phyloP scores from a whole-genome alignment of 1,140 invertebrate genomes.

The Dufourea novaeangliae region DNA sequence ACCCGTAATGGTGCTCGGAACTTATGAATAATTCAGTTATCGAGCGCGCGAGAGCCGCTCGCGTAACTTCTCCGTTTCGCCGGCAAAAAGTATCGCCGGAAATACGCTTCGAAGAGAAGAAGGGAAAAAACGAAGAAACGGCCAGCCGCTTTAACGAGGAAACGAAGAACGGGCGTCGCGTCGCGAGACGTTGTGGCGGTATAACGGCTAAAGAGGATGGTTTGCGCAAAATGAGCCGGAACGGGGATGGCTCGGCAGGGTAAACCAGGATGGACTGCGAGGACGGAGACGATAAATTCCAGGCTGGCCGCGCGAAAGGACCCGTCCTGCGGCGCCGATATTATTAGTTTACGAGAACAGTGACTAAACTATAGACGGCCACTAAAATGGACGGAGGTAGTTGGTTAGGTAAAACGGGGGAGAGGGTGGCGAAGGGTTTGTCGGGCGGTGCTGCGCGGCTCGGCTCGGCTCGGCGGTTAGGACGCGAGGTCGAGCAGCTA shows the following conservation, averaged over 20 bases:
- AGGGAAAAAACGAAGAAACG: background rate
- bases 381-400: conserved; percentile 64
- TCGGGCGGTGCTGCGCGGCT: no score
- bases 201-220: background rate
- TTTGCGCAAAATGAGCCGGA: conserved; percentile 41
- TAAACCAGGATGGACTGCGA: conserved; percentile 5
- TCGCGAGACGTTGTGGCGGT: no score
- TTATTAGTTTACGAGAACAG: conserved; percentile 72
- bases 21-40: conserved; percentile 48
- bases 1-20: conserved; percentile 9
- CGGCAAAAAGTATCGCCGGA: conserved; percentile 13
- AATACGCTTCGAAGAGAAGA: background rate
- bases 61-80: background rate
- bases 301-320: conserved; percentile 66
- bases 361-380: conserved; percentile 70
- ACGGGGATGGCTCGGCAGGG: conserved; percentile 10
- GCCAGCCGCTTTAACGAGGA: background rate
- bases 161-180: no score
- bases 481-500: conserved; percentile 44
- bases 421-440: background rate
- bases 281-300: conserved; percentile 63
- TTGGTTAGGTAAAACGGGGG: conserved; percentile 26
- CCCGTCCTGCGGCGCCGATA: conserved; percentile 62
- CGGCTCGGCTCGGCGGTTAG: conserved; percentile 60
- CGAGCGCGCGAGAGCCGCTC: background rate